phyloP scores from a whole-genome alignment of 2,113 vertebrate genomes.

The Spermophilus dauricus region DNA sequence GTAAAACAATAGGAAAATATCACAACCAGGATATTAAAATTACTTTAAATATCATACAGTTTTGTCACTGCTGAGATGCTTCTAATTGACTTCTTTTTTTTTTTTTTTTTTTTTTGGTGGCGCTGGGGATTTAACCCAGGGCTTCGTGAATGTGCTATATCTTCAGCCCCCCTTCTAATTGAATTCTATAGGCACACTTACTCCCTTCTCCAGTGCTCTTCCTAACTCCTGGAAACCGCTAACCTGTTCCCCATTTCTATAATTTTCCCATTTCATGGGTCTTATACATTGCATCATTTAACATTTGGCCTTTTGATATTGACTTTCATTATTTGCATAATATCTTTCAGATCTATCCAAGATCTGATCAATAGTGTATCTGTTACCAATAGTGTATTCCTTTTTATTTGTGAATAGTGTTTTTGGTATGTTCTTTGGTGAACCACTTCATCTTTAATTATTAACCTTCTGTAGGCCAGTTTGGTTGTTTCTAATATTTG shows the following conservation, averaged over 20 bases:
- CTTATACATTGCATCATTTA: background rate
- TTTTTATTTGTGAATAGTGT: background rate
- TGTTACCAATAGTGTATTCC: background rate
- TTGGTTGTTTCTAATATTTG: background rate
- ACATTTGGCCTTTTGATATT: background rate
- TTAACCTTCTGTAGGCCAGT: background rate
- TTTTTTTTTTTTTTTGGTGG: no score
- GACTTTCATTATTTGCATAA: background rate
- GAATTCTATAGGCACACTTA: background rate
- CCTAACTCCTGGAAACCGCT: background rate
- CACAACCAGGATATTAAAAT: background rate
- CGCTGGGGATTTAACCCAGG: no score
- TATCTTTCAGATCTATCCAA: background rate
- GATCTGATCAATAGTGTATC: background rate
- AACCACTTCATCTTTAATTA: background rate
- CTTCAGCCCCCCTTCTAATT: background rate
- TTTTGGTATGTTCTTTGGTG: background rate
- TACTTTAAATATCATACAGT: background rate
- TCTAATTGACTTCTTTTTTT: background rate
- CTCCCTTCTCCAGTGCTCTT: background rate
- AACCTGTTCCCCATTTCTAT: background rate
- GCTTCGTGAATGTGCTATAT: no score
- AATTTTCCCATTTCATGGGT: background rate
- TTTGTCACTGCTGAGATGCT: background rate
- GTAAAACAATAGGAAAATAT: background rate